phyloP scores from a whole-genome alignment of 2,888 invertebrate species.

The Argyra leucocephala region DNA sequence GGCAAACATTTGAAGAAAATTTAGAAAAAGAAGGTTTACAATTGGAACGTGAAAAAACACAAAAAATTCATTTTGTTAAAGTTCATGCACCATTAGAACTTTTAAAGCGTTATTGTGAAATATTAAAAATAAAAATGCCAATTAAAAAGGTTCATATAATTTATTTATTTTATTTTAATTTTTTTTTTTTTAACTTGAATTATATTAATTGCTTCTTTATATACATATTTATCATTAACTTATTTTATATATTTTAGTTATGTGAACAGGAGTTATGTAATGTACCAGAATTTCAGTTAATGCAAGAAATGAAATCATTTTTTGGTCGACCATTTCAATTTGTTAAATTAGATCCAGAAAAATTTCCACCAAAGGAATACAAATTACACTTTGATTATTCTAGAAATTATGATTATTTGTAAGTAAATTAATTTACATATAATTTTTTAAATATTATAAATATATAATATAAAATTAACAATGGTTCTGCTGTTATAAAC shows the following conservation, averaged over 20 bases:
- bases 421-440: conserved; percentile 37
- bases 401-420: conserved; percentile 63
- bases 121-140: conserved; percentile 66
- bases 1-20: conserved; percentile 53
- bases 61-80: conserved; percentile 59
- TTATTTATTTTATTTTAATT: not conserved
- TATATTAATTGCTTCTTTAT: not conserved
- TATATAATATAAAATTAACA: not conserved
- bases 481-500: not conserved
- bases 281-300: conserved; percentile 39
- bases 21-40: conserved; percentile 52
- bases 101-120: conserved; percentile 61
- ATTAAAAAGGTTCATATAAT: conserved; percentile 52
- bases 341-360: conserved; percentile 50
- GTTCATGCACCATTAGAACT: conserved; percentile 64
- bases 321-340: conserved; percentile 46
- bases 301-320: conserved; percentile 44
- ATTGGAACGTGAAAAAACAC: conserved; percentile 52
- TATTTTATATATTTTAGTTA: conserved; percentile 29
- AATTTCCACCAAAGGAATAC: conserved; percentile 54
- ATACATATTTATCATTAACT: no score
- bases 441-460: not conserved
- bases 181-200: conserved; percentile 25
- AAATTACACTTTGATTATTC: conserved; percentile 60
- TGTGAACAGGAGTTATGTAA: conserved; percentile 41